phyloP scores from a whole-genome alignment of 2,888 invertebrate species.

The Pocota personata region DNA sequence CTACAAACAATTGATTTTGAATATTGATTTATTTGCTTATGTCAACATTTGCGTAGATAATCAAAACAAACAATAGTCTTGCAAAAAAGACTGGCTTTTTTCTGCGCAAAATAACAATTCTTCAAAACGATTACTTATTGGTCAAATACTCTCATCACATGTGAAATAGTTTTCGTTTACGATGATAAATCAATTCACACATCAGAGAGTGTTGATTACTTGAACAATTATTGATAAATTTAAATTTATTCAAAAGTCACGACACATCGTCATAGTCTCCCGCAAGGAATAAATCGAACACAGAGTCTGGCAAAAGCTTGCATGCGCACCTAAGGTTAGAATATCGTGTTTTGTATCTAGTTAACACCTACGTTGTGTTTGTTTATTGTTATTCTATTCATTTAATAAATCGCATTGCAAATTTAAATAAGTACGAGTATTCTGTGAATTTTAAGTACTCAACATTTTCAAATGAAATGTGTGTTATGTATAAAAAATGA shows the following conservation, averaged over 20 bases:
- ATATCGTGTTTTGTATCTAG: not conserved
- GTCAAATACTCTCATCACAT: conserved; percentile 28
- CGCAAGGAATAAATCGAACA: not conserved
- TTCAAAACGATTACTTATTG: not conserved
- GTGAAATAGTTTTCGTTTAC: conserved; percentile 42
- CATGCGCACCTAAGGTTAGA: not conserved
- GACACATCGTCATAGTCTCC: conserved; percentile 18
- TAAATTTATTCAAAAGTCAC: conserved; percentile 45
- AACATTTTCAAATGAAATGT: not conserved
- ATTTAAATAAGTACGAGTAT: not conserved
- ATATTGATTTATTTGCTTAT: not conserved
- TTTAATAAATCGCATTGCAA: not conserved
- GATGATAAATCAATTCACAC: conserved; percentile 50
- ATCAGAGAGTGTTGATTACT: conserved; percentile 21
- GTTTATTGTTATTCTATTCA: conserved; percentile 17
- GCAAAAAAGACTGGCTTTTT: not conserved
- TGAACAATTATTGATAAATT: conserved; percentile 27
- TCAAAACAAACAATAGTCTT: not conserved
- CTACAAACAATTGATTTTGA: not conserved
- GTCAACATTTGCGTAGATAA: not conserved
- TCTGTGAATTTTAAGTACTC: not conserved
- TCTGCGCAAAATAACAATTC: not conserved
- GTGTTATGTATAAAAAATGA: not conserved
- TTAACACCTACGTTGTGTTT: conserved; percentile 24
- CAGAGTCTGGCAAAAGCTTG: conserved; percentile 11